Evolutionary conservation across 2,888 invertebrate genomes (phyloP).

Genomic region (Cephus pulcher): DNA sequence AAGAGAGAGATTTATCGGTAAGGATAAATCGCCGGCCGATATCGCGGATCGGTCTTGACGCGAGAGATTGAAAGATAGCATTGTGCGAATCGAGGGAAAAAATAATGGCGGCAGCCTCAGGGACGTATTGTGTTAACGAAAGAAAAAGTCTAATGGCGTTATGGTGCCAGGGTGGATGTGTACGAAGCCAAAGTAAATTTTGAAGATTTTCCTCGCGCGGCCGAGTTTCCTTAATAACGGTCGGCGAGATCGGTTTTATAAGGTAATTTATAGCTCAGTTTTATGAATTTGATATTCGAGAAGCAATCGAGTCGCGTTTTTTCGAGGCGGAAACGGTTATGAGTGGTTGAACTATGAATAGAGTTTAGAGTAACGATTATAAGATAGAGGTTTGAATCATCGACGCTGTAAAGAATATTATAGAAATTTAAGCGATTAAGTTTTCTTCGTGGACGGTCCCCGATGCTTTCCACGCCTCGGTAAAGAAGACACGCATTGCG

Average conservation of each 20-base stretch:
- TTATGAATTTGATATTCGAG: conserved; percentile 34
- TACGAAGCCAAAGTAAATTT: background rate
- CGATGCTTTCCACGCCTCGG: background rate
- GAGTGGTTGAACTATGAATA: conserved; percentile 64
- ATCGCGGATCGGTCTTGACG: conserved; percentile 11
- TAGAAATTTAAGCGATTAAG: conserved; percentile 3
- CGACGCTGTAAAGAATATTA: conserved; percentile 30
- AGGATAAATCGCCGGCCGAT: conserved; percentile 37
- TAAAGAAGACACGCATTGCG: background rate
- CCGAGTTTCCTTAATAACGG: conserved; percentile 3
- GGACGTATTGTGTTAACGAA: background rate
- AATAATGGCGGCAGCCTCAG: background rate
- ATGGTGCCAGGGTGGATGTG: background rate
- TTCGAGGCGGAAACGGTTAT: conserved; percentile 42
- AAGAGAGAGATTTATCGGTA: conserved; percentile 53
- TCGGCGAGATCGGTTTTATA: conserved; percentile 7
- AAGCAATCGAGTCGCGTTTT: conserved; percentile 39
- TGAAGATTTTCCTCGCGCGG: background rate
- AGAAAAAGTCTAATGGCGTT: background rate
- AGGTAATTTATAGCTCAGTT: conserved; percentile 29
- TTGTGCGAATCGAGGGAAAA: background rate
- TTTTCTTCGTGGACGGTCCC: background rate
- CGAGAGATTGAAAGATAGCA: background rate
- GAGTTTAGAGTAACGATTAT: conserved; percentile 59
- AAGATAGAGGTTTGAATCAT: conserved; percentile 44